A percentile compares a stretch with the other conserved stretches of the same genome.
Evolutionary conservation across 2,797 vertebrate genomes (phyloP).

Genomic region (Melanotaenia trifasciata): DNA sequence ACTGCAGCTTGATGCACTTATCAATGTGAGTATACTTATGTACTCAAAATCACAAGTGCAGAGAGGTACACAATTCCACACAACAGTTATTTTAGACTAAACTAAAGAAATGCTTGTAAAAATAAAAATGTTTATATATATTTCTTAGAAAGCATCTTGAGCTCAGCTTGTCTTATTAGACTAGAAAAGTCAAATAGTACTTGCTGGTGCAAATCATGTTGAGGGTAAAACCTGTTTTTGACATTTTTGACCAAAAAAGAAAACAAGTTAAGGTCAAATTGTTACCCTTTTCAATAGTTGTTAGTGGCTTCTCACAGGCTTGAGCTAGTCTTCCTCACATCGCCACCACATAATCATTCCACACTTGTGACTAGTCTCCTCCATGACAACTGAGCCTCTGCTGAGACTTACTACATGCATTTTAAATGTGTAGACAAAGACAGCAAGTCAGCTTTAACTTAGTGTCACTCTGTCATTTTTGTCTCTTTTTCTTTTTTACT

Average conservation of each 20-base stretch:
- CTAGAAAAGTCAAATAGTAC: too few species aligned
- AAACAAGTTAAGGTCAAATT: background rate
- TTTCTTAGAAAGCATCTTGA: background rate
- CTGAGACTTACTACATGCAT: conserved; percentile 1
- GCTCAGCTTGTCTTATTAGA: background rate
- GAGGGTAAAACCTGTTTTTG: background rate
- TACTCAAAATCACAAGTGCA: background rate
- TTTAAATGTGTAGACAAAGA: background rate
- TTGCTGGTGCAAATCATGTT: background rate
- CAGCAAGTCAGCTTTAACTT: background rate
- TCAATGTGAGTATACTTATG: background rate
- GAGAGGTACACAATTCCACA: too few species aligned
- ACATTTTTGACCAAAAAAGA: background rate
- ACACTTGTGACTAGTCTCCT: background rate
- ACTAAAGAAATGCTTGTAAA: background rate
- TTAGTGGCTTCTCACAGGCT: background rate
- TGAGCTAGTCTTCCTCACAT: background rate
- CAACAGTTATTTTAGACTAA: background rate
- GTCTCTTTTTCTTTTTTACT: background rate
- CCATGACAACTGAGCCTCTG: background rate
- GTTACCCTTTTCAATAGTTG: background rate
- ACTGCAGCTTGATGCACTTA: background rate
- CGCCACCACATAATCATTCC: background rate
- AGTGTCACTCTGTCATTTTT: background rate
- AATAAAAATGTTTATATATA: background rate